A percentile compares a stretch with the other conserved stretches of the same genome.
Evolutionary conservation across 1,140 invertebrate species (phyloP).

Genomic region (Heliothis subflexa): DNA sequence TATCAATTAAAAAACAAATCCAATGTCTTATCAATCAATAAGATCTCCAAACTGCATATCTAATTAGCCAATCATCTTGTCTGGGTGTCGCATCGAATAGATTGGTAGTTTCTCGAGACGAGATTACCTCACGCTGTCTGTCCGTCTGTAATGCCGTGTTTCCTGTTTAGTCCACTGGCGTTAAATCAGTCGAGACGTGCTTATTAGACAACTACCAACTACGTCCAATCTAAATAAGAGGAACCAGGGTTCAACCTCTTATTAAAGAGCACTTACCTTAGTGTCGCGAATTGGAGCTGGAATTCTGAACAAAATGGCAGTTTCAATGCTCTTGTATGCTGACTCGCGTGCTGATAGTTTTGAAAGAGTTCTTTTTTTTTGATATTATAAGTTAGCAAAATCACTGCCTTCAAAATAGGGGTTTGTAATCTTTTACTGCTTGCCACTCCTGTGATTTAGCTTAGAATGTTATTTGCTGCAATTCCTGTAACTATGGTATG

Average conservation of each 20-base stretch:
- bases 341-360: too few relatives aligned
- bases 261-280: background rate
- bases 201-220: conserved; percentile 37
- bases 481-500: too few relatives aligned
- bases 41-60: background rate
- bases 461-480: too few relatives aligned
- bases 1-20: too few relatives aligned
- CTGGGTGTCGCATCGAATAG: background rate
- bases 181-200: conserved; percentile 39
- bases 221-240: conserved; percentile 24
- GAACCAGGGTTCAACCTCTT: conserved; percentile 5
- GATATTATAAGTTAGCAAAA: too few relatives aligned
- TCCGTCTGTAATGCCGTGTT: conserved; percentile 19
- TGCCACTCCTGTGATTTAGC: too few relatives aligned
- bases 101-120: background rate
- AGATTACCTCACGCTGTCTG: background rate
- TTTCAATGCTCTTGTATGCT: background rate
- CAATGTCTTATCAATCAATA: background rate
- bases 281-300: background rate
- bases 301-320: background rate
- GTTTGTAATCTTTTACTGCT: too few relatives aligned
- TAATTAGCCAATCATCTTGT: background rate
- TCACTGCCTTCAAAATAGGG: too few relatives aligned
- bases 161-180: conserved; percentile 37
- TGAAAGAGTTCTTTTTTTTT: too few relatives aligned